Evolutionary conservation across 2,888 invertebrate species (phyloP), one percentile per base, ranked within the genome.

Genomic region (Metalampra italica): DNA sequence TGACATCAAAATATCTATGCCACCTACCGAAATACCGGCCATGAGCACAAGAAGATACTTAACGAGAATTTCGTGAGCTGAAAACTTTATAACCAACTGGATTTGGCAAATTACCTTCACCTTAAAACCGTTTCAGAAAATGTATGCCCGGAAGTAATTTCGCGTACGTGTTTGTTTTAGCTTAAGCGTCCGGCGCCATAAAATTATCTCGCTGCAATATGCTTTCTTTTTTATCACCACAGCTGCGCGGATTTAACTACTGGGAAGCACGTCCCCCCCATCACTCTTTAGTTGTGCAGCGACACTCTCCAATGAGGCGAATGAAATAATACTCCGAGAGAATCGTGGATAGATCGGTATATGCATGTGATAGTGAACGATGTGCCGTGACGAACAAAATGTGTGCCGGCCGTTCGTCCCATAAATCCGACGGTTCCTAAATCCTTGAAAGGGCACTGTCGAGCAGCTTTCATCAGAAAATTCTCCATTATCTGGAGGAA

Each of bases 401-500:
- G 82, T 78, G 73, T 71, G 60, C 70, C 71, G 70, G 74, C 77
- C 77, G 73, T 78, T 78, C 68, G 64, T 66, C 68, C 70, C 71
- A 81, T 84, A 85, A 84, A 86, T 84, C 75, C 71, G 66, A 72
- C 70, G 75, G 74, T 75, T 76, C 74, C 80, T 75, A 80, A 86
- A 86, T 83, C 82, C 78, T 78, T 79, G 78, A 79, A 85, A 85
- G 75, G 82, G 82, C 78, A 79, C 72, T 71, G 76, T 71, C 68
- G 75, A 80, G 71, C 78, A 76, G 83, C 82, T 86, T 88, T 83
- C 85, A 83, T 86, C 84, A 85, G 82, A 85, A 80, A 84, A 83
- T 84, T 86, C 82, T 77, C 84, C 78, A 87, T 87, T 87, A 87
- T 86, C 84, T 83, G 78, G 73, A 84, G 87, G 86, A 86, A 88